Percentiles rank a stretch among this genome's conserved stretches.
These are phyloP conservation scores for Pygocentrus nattereri DNA, from an alignment of 2,797 vertebrate genomes.

Conservation along the genomic window DNA sequence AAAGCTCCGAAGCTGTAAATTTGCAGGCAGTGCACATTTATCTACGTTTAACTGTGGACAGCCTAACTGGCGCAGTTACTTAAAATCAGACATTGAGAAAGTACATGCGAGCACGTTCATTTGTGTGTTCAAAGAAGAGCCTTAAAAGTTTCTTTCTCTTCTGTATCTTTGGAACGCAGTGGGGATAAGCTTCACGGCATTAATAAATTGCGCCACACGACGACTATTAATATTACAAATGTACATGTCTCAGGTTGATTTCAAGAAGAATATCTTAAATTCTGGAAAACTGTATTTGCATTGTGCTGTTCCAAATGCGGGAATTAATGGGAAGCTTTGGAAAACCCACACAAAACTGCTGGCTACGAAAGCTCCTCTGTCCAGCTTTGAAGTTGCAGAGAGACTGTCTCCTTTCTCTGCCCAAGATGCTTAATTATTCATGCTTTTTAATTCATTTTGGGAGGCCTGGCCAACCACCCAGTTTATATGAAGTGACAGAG, in stretches of 20 bases:
- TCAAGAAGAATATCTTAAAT: constrained; percentile 35
- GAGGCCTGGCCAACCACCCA: constrained; percentile 69
- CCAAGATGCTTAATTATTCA: constrained; percentile 74
- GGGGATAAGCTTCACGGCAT: constrained; percentile 33
- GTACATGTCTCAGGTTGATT: constrained; percentile 53
- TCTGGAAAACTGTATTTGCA: constrained; percentile 31
- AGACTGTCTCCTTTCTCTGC: constrained; percentile 44
- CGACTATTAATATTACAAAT: constrained; percentile 55
- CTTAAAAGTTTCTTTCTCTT: constrained; percentile 35
- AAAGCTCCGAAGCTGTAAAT: not conserved
- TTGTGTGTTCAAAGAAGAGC: constrained; percentile 30
- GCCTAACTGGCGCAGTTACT: constrained; percentile 14
- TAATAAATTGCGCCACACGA: constrained; percentile 45
- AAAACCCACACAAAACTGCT: constrained; percentile 67
- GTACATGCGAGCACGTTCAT: not conserved
- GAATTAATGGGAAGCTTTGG: constrained; percentile 47
- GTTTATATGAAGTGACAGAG: constrained; percentile 70
- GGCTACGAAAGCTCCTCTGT: constrained; percentile 72
- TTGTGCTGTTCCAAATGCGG: constrained; percentile 38
- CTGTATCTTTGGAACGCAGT: constrained; percentile 1
- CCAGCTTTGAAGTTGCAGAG: constrained; percentile 60
- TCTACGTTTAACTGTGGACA: constrained; percentile 9
- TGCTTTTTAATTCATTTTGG: constrained; percentile 78
- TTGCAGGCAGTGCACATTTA: constrained; percentile 4
- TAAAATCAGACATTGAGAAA: constrained; percentile 24